Conservation (phyloP, 2,888 invertebrate species). For the Apotomis capreana region DNA sequence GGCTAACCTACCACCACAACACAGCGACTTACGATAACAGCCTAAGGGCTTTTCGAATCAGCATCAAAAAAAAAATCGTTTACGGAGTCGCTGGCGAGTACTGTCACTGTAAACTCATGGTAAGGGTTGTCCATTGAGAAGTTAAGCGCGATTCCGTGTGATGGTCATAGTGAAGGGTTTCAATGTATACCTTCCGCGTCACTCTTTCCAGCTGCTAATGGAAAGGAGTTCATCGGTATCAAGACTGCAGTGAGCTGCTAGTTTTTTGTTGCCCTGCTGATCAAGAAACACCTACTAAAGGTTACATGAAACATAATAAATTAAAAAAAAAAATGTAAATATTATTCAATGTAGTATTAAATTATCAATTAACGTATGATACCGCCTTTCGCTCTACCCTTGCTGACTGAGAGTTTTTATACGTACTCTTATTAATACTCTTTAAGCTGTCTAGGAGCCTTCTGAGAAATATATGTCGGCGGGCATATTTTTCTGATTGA, state of each 20-base stretch:
- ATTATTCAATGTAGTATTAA: background rate
- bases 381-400: slow-evolving; percentile 22
- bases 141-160: background rate
- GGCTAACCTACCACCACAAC: too few species aligned
- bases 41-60: too few species aligned
- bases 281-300: too few species aligned
- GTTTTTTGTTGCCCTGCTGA: too few species aligned
- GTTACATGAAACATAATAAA: too few species aligned
- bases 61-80: too few species aligned
- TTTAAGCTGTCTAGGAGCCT: slow-evolving; percentile 29
- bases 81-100: too few species aligned
- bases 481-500: slow-evolving; percentile 38
- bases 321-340: too few species aligned
- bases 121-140: background rate
- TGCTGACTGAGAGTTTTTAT: slow-evolving; percentile 25
- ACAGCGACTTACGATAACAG: too few species aligned
- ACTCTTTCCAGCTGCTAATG: background rate
- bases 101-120: too few species aligned
- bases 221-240: background rate
- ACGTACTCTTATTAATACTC: slow-evolving; percentile 35
- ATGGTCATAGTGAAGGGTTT: background rate
- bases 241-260: background rate
- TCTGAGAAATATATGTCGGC: slow-evolving; percentile 36
- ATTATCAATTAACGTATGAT: background rate
- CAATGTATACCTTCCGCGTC: background rate